A percentile compares a stretch with the other conserved stretches of the same genome.
Conservation (phyloP, 2,888 invertebrate species). For the Lasioglossum malachurum region DNA sequence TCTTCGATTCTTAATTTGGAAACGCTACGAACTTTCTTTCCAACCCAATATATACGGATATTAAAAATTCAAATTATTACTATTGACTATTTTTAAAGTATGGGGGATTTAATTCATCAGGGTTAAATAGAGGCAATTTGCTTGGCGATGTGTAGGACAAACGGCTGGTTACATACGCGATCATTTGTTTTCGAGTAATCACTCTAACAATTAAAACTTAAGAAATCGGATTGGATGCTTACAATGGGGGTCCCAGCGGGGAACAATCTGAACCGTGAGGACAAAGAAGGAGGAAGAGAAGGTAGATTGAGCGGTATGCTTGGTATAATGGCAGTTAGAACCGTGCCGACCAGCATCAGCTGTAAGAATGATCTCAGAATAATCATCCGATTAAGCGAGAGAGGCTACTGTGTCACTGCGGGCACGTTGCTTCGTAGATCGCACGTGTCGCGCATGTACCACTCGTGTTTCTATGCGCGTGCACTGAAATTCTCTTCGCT, state of each 20-base stretch:
- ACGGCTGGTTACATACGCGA: neutral
- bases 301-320: conserved; percentile 49
- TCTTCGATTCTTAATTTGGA: no score
- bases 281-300: conserved; percentile 40
- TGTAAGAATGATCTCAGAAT: conserved; percentile 82
- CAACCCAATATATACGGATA: no score
- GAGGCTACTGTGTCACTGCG: conserved; percentile 76
- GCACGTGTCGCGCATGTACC: conserved; percentile 44
- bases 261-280: conserved; percentile 19
- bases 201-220: neutral
- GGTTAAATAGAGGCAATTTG: neutral
- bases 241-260: neutral
- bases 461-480: conserved; percentile 25
- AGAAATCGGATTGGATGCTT: neutral
- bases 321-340: conserved; percentile 62
- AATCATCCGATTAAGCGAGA: conserved; percentile 82
- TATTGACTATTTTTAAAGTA: neutral
- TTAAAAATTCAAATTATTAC: no score
- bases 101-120: neutral
- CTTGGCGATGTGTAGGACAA: neutral
- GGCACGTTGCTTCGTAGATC: conserved; percentile 61
- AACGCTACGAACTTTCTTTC: no score
- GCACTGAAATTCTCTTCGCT: conserved; percentile 28
- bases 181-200: neutral
- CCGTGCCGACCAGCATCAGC: conserved; percentile 67